These are phyloP conservation scores for Tangara arthus DNA, from an alignment of 2,797 vertebrate genomes.

Conservation along the genomic window DNA sequence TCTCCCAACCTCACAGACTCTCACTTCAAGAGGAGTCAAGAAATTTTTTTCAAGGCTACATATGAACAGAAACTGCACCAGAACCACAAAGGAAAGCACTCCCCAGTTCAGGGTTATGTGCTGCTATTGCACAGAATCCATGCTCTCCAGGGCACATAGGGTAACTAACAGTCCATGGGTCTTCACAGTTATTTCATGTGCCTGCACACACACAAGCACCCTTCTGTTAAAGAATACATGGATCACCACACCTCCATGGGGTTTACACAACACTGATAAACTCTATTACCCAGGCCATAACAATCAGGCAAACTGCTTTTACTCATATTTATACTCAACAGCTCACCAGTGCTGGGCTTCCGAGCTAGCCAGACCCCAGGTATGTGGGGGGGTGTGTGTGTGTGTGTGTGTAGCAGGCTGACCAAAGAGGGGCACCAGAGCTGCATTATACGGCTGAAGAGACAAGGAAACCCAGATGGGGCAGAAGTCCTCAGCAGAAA, in stretches of 20 bases:
- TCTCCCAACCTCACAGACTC: background rate
- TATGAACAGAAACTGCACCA: background rate
- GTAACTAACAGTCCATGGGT: background rate
- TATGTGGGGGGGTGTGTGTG: no score
- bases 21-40: background rate
- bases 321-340: background rate
- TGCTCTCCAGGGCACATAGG: fast-evolving
- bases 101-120: background rate
- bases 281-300: background rate
- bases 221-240: background rate
- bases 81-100: background rate
- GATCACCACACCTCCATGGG: background rate
- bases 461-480: background rate
- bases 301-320: background rate
- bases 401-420: background rate
- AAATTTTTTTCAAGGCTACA: background rate
- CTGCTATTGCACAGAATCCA: background rate
- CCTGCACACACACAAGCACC: background rate
- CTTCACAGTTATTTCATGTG: background rate
- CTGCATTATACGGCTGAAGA: background rate
- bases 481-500: background rate
- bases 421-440: background rate
- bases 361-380: background rate
- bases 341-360: background rate
- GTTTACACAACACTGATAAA: background rate